These are phyloP conservation scores for Ips typographus DNA, from an alignment of 1,140 invertebrate genomes.

Conservation along the genomic window DNA sequence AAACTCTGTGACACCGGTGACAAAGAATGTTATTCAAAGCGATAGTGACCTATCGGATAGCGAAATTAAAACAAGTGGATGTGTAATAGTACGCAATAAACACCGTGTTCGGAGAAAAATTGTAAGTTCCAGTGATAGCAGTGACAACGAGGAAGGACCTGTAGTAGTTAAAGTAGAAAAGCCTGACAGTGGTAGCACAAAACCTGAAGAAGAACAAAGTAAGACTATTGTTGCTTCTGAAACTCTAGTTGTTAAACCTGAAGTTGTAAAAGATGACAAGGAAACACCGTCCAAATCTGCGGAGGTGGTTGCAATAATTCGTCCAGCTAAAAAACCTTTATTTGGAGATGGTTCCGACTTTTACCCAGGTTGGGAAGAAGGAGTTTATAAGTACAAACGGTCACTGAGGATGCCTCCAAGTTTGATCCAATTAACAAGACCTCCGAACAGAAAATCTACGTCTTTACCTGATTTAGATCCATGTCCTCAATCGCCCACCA, in stretches of 20 bases:
- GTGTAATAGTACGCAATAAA: constrained; percentile 20
- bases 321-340: constrained; percentile 58
- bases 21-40: constrained; percentile 11
- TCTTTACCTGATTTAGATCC: constrained; percentile 76
- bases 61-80: constrained; percentile 31
- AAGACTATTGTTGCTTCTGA: neutral
- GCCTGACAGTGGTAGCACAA: neutral
- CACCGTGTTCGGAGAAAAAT: constrained; percentile 30
- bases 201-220: neutral
- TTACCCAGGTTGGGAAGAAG: constrained; percentile 76
- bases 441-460: constrained; percentile 64
- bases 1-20: constrained; percentile 12
- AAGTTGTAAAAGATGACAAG: neutral
- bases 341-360: constrained; percentile 75
- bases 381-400: constrained; percentile 77
- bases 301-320: constrained; percentile 26
- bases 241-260: constrained; percentile 25
- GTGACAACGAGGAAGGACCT: constrained; percentile 25
- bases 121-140: constrained; percentile 35
- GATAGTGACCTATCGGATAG: constrained; percentile 32
- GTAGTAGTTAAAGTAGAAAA: constrained; percentile 11
- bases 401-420: constrained; percentile 75
- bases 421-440: constrained; percentile 72
- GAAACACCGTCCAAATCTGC: constrained; percentile 1
- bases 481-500: constrained; percentile 62